These are phyloP conservation scores for Thamnophis elegans DNA, from an alignment of 2,797 vertebrate species.

Conservation along the genomic window DNA sequence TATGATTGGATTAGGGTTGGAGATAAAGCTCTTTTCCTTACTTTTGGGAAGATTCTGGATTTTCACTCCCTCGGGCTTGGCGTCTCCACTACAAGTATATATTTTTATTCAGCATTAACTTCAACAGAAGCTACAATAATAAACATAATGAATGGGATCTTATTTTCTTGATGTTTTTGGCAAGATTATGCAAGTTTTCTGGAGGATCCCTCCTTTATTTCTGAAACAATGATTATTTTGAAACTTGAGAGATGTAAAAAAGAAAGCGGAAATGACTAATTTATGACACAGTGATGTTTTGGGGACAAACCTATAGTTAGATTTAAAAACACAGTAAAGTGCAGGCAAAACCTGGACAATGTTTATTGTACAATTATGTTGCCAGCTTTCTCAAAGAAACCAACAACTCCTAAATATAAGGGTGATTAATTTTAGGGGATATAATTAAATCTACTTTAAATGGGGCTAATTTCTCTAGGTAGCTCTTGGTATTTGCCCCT, in stretches of 20 bases:
- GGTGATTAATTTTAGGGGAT: neutral
- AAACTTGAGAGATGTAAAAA: neutral
- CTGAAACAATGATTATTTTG: neutral
- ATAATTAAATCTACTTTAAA: neutral
- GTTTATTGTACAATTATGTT: neutral
- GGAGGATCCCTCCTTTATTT: neutral
- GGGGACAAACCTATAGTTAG: neutral
- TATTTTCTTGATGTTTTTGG: neutral
- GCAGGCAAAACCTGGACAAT: neutral
- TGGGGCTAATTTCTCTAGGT: neutral
- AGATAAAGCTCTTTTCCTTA: neutral
- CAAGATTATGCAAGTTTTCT: neutral
- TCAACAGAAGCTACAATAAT: neutral
- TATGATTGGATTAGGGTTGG: neutral
- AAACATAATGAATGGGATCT: neutral
- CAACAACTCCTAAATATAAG: neutral
- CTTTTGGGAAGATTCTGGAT: fast-evolving
- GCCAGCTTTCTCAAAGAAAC: neutral
- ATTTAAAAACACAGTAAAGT: neutral
- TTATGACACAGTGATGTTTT: neutral
- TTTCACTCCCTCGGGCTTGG: neutral
- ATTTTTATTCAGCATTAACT: neutral
- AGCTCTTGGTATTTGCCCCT: neutral
- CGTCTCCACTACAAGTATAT: neutral
- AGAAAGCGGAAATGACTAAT: neutral